Evolutionary conservation across 2,797 vertebrate species (phyloP), one percentile per base, ranked within the genome.

Genomic region (Sebastes diaconus): DNA sequence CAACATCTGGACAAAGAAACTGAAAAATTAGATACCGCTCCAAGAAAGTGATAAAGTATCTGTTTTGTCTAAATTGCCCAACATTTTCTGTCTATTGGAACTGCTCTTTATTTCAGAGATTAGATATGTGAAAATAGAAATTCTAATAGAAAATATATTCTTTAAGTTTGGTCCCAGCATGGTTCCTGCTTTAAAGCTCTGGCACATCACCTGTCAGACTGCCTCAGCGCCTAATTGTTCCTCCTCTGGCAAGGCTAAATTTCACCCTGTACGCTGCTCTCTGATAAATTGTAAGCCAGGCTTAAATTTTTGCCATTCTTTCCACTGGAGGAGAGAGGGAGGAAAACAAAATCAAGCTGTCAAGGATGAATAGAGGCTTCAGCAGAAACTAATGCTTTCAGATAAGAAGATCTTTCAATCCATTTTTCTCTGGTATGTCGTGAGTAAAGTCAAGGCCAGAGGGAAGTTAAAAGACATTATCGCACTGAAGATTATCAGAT

Each of bases 221-320:
- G 36, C n/a, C 29, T 76, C 64, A 22, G 25, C 1, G 11, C 39
- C 67, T 55, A 22, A 50, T 58, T 50, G 57, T 60, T 77, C 65
- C 73, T 63, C 57, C 55, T 36, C 9, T 78, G 55, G 32, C 58
- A 24, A n/a, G 61, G 66, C 34, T 61, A 8, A 39, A 79, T 58
- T 61, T 78, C 54, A 61, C 29, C 50, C 30, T 64, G 60, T 52
- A 14, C 3, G 5, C 46, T 46, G 46, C 70, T 81, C 6, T 6
- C 27, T 76, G 68, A 85, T 71, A 73, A 84, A 84, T 55, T 75
- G 77, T 73, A 34, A 69, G 30, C 70, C 34, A 52, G 61, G 22
- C 30, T 80, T 66, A 80, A 32, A 79, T 66, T 50, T 72, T 4
- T 66, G 30, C 36, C 39, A 29, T 79, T 71, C 29, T 69, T 64